Conservation (phyloP, 2,113 vertebrate species). For the Diglossa brunneiventris region DNA sequence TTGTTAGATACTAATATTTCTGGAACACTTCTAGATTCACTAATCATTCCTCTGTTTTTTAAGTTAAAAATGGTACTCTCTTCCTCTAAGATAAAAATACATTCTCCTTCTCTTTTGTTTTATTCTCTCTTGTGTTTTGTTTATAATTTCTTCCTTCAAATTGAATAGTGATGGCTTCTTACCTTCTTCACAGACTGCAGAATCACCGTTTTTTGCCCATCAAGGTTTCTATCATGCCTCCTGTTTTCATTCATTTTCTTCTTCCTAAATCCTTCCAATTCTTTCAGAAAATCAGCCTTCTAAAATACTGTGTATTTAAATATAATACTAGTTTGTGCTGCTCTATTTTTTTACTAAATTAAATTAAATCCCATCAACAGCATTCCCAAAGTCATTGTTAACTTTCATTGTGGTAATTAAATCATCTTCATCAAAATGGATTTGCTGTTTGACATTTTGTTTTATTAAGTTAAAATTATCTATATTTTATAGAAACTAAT, state of each 20-base stretch:
- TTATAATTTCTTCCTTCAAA: not conserved
- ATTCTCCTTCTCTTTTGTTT: not conserved
- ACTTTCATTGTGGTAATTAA: not conserved
- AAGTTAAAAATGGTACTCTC: not conserved
- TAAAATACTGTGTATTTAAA: not conserved
- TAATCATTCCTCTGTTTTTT: not conserved
- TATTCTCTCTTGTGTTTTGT: not conserved
- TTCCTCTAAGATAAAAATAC: not conserved
- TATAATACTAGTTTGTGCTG: not conserved
- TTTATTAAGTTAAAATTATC: not conserved
- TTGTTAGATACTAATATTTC: not conserved
- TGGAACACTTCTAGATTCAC: not conserved
- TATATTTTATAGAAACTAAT: not conserved
- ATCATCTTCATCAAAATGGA: not conserved
- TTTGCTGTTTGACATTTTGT: not conserved
- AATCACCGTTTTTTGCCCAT: not conserved
- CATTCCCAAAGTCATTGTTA: not conserved
- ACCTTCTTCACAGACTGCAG: not conserved
- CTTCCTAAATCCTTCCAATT: not conserved
- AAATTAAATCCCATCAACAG: not conserved
- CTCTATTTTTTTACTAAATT: not conserved
- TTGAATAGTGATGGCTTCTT: not conserved
- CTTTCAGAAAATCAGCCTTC: not conserved
- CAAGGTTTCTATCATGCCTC: not conserved
- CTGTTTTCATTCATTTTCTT: not conserved